Percentiles rank a stretch among this genome's conserved stretches.
Conservation (phyloP, 2,888 invertebrate genomes). For the Drosophila robusta region DNA sequence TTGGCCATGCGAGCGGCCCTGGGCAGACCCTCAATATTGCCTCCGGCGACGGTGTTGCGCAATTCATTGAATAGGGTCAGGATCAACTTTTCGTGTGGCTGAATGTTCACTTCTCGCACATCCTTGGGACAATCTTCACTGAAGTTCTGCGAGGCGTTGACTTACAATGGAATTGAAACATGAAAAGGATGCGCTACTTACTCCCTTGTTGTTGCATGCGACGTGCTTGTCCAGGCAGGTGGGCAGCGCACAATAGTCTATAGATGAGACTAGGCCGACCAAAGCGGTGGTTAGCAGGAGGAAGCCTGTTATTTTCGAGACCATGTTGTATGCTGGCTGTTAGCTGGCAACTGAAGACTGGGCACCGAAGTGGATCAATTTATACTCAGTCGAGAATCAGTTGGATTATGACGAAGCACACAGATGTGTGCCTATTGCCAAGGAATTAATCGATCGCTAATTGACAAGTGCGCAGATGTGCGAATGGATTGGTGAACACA, state of each 20-base stretch:
- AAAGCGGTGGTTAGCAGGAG: conserved; percentile 20
- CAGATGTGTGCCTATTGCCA: background rate
- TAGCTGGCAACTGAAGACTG: conserved; percentile 8
- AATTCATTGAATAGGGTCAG: conserved; percentile 55
- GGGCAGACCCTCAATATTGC: conserved; percentile 46
- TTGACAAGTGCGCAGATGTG: conserved; percentile 23
- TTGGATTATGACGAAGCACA: background rate
- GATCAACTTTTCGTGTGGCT: conserved; percentile 50
- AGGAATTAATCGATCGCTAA: conserved; percentile 3
- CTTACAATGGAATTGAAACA: no score
- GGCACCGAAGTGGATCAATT: background rate
- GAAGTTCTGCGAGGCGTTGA: conserved; percentile 35
- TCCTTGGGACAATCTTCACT: conserved; percentile 52
- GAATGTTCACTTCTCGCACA: conserved; percentile 39
- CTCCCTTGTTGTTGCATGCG: conserved; percentile 66
- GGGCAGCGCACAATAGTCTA: conserved; percentile 61
- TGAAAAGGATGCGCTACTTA: conserved; percentile 14
- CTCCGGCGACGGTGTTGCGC: conserved; percentile 56
- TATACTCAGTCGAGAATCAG: conserved; percentile 7
- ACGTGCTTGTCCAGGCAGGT: conserved; percentile 65
- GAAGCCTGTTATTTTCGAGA: conserved; percentile 12
- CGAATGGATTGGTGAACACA: conserved; percentile 4
- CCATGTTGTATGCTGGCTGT: conserved; percentile 13
- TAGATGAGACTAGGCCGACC: conserved; percentile 17
- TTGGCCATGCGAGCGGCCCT: conserved; percentile 66